Evolutionary conservation across 2,888 invertebrate species (phyloP), one percentile per base, ranked within the genome.

Genomic region (Yponomeuta plumbellus): DNA sequence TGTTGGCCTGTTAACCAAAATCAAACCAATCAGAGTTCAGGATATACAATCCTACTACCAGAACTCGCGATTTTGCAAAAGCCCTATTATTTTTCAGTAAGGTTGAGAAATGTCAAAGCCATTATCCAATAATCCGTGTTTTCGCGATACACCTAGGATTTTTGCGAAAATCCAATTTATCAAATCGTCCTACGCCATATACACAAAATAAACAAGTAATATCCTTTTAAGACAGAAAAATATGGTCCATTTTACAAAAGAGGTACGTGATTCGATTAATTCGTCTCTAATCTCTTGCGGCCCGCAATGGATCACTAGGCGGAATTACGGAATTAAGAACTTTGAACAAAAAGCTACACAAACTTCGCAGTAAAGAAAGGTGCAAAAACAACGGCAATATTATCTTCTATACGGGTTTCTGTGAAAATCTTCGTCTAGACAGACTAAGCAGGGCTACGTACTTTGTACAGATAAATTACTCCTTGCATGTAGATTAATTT

Each of bases 251-350:
- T 74, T 75, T 75, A 75, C 75, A 76, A 74, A 74, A 71, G 74
- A 71, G 72, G 73, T 72, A 71, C 71, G 71, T 71, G 70, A 74
- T 75, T 73, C 69, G 73, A 74, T 75, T 78, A 80, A 79, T 80
- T 78, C 77, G 71, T 69, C 73, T 70, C 67, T 77, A 76, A 76
- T 76, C 73, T 72, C 71, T 70, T 71, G 69, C 67, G 26, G 26
- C 26, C 2, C 34, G 67, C 69, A 70, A 70, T 69, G 68, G 67
- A 62, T 66, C 59, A 62, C 61, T 40, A 23, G 21, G 39, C 22
- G 17, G 59, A n/a, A n/a, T n/a, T n/a, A n/a, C n/a, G n/a, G n/a
- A n/a, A 59, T 20, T 61, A 34, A 34, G 34, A 34, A 8, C 21
- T 58, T 40, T 34, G 21, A 10, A 52, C 39, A 58, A 67, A 61